A percentile compares a stretch with the other conserved stretches of the same genome.
Conservation (phyloP, 2,888 invertebrate genomes). For the Ptychoptera albimana region DNA sequence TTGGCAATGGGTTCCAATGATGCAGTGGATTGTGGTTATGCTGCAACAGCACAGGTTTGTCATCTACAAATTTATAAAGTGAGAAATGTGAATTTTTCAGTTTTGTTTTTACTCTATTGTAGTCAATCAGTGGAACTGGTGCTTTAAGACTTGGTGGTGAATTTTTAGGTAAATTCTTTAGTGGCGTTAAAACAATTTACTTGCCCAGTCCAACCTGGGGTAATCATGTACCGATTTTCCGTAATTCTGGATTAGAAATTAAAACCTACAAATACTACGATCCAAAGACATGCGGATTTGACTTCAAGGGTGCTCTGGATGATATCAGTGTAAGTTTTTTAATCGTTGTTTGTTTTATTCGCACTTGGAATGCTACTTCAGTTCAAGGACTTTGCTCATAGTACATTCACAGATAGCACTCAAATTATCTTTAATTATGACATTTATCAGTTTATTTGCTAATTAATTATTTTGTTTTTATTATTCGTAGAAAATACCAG, state of each 20-base stretch:
- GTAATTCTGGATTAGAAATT: slow-evolving; percentile 66
- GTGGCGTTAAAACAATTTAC: slow-evolving; percentile 66
- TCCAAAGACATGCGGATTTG: slow-evolving; percentile 82
- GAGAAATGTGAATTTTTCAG: no score
- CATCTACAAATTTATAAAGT: background rate
- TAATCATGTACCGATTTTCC: slow-evolving; percentile 92
- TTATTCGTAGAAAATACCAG: slow-evolving; percentile 73
- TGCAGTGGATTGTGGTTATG: slow-evolving; percentile 48
- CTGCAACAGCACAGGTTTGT: slow-evolving; percentile 53
- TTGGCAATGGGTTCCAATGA: slow-evolving; percentile 74
- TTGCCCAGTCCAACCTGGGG: slow-evolving; percentile 95
- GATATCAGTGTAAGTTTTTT: slow-evolving; percentile 62
- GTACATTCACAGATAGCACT: background rate
- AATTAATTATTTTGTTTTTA: slow-evolving; percentile 5
- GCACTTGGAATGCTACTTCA: background rate
- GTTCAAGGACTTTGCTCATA: no score
- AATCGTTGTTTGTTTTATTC: background rate
- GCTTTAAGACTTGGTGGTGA: slow-evolving; percentile 84
- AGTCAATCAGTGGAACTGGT: slow-evolving; percentile 95
- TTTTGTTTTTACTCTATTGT: slow-evolving; percentile 15
- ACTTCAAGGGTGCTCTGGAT: slow-evolving; percentile 74
- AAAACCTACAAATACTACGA: slow-evolving; percentile 91
- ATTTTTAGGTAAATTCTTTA: slow-evolving; percentile 69
- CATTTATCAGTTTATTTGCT: background rate
- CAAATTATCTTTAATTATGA: background rate